phyloP scores from a whole-genome alignment of 2,113 vertebrate genomes.

The Nannobrachium achirus region DNA sequence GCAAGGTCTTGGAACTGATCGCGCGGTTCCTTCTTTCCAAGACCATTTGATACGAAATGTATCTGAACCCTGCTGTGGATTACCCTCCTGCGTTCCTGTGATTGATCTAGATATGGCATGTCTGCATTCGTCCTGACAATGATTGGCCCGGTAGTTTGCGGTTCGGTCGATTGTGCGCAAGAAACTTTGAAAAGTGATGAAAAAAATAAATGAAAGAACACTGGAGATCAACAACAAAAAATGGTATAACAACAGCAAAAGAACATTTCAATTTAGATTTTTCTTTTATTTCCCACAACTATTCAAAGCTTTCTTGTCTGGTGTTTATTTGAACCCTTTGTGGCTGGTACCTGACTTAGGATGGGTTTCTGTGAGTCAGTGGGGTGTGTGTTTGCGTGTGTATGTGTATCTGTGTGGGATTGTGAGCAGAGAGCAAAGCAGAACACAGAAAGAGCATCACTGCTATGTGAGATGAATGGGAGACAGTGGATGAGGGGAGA shows the following conservation, averaged over 20 bases:
- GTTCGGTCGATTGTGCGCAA: conserved; percentile 19
- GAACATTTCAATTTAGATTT: conserved; percentile 22
- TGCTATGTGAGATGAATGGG: conserved; percentile 6
- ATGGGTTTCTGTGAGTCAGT: not conserved
- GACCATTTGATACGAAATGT: conserved; percentile 35
- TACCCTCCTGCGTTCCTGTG: conserved; percentile 34
- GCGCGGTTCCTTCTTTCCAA: conserved; percentile 24
- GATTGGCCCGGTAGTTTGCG: conserved; percentile 49
- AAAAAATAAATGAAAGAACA: conserved; percentile 29
- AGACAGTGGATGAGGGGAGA: not conserved
- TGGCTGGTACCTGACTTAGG: not conserved
- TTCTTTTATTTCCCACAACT: not conserved
- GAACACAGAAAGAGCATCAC: not conserved
- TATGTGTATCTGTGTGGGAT: not conserved
- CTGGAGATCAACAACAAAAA: conserved; percentile 30
- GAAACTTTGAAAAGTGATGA: conserved; percentile 4
- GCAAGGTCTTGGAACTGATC: conserved; percentile 15
- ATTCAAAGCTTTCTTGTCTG: not conserved
- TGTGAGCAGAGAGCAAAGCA: not conserved
- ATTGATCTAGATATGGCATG: conserved; percentile 47
- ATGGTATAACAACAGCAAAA: conserved; percentile 22
- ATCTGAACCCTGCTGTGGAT: conserved; percentile 39
- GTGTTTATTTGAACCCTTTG: not conserved
- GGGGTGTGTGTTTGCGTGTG: not conserved
- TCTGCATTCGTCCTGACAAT: conserved; percentile 52